phyloP scores from a whole-genome alignment of 2,797 vertebrate genomes.

The Gallinago solitaria region DNA sequence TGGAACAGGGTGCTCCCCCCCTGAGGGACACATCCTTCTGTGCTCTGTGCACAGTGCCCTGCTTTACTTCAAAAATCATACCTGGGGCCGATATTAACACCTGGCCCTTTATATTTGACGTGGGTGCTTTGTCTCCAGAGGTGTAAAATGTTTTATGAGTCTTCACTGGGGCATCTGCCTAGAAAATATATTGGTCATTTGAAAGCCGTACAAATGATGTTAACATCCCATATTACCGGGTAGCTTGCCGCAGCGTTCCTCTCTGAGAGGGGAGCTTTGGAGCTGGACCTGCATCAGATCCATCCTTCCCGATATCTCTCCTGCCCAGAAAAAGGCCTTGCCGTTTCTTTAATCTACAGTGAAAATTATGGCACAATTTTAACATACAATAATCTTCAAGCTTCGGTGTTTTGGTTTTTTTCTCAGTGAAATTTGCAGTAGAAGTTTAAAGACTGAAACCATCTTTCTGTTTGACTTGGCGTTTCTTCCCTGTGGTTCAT shows the following conservation, averaged over 20 bases:
- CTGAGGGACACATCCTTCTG: not conserved
- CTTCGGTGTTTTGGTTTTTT: not conserved
- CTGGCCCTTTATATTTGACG: not conserved
- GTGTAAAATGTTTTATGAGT: not conserved
- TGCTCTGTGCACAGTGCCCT: not conserved
- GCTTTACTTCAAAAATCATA: not conserved
- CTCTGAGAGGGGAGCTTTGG: not conserved
- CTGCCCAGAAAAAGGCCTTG: not conserved
- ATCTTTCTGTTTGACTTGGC: conserved; percentile 45
- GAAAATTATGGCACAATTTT: not conserved
- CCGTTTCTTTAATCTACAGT: not conserved
- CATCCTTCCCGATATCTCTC: not conserved
- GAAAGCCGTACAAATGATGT: not conserved
- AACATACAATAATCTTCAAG: not conserved
- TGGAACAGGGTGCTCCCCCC: not conserved
- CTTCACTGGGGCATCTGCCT: not conserved
- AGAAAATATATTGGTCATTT: not conserved
- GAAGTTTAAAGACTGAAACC: not conserved
- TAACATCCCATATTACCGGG: not conserved
- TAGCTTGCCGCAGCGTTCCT: not conserved
- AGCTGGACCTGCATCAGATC: not conserved
- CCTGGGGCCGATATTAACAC: accelerated
- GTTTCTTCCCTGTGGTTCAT: not conserved
- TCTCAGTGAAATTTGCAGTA: not conserved
- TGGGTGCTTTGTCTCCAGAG: not conserved